These are phyloP conservation scores for Harpagus bidentatus DNA, from an alignment of 2,113 vertebrate species.

Conservation along the genomic window DNA sequence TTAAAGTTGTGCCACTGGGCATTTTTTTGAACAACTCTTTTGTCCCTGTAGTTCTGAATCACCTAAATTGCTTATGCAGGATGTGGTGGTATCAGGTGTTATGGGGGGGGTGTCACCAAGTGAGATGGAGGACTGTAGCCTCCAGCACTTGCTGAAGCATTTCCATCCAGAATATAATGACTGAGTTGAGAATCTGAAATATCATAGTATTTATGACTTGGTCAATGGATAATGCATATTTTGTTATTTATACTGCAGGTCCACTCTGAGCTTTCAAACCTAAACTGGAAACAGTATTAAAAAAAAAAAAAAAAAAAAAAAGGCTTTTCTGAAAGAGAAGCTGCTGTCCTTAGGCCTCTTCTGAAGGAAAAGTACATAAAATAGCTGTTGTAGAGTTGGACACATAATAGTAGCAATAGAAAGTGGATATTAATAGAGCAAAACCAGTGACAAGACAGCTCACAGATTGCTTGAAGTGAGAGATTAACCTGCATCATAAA, in stretches of 20 bases:
- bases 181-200: neutral
- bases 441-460: neutral
- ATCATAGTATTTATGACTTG: neutral
- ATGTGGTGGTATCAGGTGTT: neutral
- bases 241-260: neutral
- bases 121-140: neutral
- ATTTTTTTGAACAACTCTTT: neutral
- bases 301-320: neutral
- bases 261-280: neutral
- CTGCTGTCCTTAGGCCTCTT: neutral
- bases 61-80: neutral
- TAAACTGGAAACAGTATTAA: neutral
- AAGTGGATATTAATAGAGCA: neutral
- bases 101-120: neutral
- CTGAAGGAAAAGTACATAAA: neutral
- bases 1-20: neutral
- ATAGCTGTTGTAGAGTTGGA: neutral
- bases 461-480: neutral
- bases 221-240: neutral
- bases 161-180: neutral
- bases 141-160: neutral
- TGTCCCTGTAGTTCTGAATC: neutral
- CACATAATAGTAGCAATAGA: neutral
- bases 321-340: neutral
- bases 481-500: neutral